Conservation (phyloP, 2,113 vertebrate species). For the Pseudorhombus dupliciocellatus region DNA sequence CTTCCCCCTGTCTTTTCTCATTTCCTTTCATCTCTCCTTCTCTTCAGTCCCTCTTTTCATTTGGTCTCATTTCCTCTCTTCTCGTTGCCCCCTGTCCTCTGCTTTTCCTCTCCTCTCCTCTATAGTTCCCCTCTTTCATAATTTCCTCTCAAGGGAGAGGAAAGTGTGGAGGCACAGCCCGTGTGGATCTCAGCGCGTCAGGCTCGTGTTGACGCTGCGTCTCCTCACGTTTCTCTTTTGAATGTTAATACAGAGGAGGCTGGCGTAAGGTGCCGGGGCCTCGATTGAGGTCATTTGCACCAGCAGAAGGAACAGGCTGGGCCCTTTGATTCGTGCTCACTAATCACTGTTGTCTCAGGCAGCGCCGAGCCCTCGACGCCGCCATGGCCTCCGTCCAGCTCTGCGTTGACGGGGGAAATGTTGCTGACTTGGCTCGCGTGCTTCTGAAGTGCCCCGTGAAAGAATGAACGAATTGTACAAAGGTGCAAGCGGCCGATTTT, state of each 20-base stretch:
- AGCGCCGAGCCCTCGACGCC: slow-evolving; percentile 22
- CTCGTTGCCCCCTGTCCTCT: slow-evolving; percentile 7
- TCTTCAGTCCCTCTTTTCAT: slow-evolving; percentile 29
- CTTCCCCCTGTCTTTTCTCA: slow-evolving; percentile 18
- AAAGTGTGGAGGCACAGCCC: background rate
- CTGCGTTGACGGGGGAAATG: background rate
- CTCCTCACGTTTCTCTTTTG: background rate
- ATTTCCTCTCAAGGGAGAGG: slow-evolving; percentile 14
- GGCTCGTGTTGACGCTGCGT: background rate
- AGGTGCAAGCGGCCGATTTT: background rate
- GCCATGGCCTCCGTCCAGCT: slow-evolving; percentile 16
- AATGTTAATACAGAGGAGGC: slow-evolving; percentile 4
- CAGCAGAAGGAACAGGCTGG: slow-evolving; percentile 18
- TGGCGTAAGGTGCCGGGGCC: slow-evolving; percentile 3
- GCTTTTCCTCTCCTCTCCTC: slow-evolving; percentile 8
- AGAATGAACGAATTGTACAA: slow-evolving; percentile 18
- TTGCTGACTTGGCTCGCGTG: slow-evolving; percentile 17
- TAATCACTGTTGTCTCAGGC: slow-evolving; percentile 44
- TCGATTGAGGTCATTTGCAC: background rate
- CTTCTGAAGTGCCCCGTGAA: slow-evolving; percentile 13
- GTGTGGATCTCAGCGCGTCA: background rate
- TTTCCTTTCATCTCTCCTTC: slow-evolving; percentile 46
- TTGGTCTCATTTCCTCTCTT: slow-evolving; percentile 42
- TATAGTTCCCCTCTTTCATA: slow-evolving; percentile 17
- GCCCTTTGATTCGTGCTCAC: slow-evolving; percentile 34